Evolutionary conservation across 30 jellyfish, hydroid and myxozoan species (phyloP).

Genomic region (Euphysa ruthae): DNA sequence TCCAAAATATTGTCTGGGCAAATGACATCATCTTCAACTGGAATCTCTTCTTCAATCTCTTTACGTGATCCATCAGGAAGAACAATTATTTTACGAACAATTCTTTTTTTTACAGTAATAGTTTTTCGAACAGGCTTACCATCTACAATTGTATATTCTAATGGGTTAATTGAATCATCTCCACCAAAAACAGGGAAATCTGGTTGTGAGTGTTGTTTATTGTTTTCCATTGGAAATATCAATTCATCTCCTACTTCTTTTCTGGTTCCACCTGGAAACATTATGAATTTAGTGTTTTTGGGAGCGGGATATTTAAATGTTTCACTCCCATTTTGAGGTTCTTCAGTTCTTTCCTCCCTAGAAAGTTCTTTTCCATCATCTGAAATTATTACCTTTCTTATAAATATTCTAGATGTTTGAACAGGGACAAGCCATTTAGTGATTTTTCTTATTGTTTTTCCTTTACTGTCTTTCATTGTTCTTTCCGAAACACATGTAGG

Average conservation of each 20-base stretch:
- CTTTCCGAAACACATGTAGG: conserved; percentile 9
- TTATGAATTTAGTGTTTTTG: conserved; percentile 11
- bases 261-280: conserved; percentile 37
- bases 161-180: too few relatives aligned
- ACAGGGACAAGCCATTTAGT: conserved; percentile 19
- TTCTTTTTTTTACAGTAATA: background rate
- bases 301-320: too few relatives aligned
- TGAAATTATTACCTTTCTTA: conserved; percentile 52
- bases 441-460: background rate
- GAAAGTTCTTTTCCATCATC: conserved; percentile 32
- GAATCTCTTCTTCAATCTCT: conserved; percentile 21
- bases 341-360: conserved; percentile 15
- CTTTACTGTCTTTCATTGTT: background rate
- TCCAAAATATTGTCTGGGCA: too few relatives aligned
- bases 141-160: too few relatives aligned
- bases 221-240: too few relatives aligned
- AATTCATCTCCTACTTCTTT: background rate
- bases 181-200: too few relatives aligned
- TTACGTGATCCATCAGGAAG: conserved; percentile 36
- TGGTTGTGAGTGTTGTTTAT: too few relatives aligned
- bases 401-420: conserved; percentile 46
- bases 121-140: too few relatives aligned
- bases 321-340: conserved; percentile 14
- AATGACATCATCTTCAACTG: background rate
- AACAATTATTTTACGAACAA: conserved; percentile 3